phyloP scores from a whole-genome alignment of 1,140 invertebrate species.

The Drosophila parabipectinata region DNA sequence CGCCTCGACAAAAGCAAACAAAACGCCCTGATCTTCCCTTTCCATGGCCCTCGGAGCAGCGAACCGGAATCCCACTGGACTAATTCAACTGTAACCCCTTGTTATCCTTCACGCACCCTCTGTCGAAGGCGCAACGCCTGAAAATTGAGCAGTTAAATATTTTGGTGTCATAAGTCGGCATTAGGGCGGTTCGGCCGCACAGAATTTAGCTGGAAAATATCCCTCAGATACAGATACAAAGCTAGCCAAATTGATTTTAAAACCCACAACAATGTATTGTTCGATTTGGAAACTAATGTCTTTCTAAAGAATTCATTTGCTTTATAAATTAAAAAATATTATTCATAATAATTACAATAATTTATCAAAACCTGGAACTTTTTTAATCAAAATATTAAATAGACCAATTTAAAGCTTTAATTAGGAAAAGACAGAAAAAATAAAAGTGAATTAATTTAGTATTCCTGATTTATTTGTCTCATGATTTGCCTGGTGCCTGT shows the following conservation, averaged over 20 bases:
- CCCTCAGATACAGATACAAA: not conserved
- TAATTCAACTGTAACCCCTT: slow-evolving; percentile 80
- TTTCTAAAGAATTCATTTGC: too few species aligned
- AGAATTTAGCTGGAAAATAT: slow-evolving; percentile 18
- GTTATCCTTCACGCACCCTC: slow-evolving; percentile 48
- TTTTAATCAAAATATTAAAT: not conserved
- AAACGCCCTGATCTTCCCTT: slow-evolving; percentile 39
- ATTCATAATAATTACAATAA: too few species aligned
- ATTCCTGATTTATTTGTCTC: slow-evolving; percentile 79
- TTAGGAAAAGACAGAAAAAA: slow-evolving; percentile 55
- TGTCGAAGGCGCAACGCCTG: slow-evolving; percentile 54
- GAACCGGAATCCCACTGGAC: slow-evolving; percentile 63
- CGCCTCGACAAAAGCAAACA: slow-evolving; percentile 51
- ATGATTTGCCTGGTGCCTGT: slow-evolving; percentile 60
- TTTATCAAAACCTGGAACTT: not conserved
- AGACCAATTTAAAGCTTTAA: slow-evolving; percentile 41
- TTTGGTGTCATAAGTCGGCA: slow-evolving; percentile 83
- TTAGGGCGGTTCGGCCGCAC: slow-evolving; percentile 42
- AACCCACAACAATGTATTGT: slow-evolving; percentile 19
- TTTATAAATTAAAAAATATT: too few species aligned
- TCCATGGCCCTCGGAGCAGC: not conserved
- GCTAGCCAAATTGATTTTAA: slow-evolving; percentile 28
- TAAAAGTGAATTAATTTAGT: slow-evolving; percentile 70
- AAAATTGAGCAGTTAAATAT: slow-evolving; percentile 83
- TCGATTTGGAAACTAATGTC: not conserved